Evolutionary conservation across 2,113 vertebrate species (phyloP), one percentile per base, ranked within the genome.

Genomic region (Cebidichthys violaceus): DNA sequence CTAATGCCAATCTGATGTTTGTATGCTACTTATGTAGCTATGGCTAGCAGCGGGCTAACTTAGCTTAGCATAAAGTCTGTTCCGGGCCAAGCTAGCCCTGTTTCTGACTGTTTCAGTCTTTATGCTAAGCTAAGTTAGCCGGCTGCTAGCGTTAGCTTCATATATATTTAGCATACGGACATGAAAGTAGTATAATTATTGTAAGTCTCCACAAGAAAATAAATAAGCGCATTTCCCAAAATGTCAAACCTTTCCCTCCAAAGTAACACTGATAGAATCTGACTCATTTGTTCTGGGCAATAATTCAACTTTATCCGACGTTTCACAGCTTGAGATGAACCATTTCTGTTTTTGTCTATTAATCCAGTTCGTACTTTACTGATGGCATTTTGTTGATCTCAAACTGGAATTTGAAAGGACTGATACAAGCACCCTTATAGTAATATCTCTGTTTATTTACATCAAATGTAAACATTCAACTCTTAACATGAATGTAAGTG

Each of bases 391-490:
- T 13, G 7, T 50, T n/a, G 24, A 62, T 27, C n/a, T 57, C 4
- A 57, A 57, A 57, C 5, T 47, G 10, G 0, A 7, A 39, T 22
- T 54, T 61, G 2, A 31, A 74, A 66, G 7, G 7, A 78, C 1
- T 4, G 9, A 75, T 8, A 1, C 70, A n/a, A 62, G 37, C 57
- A 41, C 0, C 1, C 4, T 79, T 67, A 20, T 89, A 90, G 35
- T 76, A 90, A 92, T 64, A 87, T 70, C 83, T 79, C 70, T 0
- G 9, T 94, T 93, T 94, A 93, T 92, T 95, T 92, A 90, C 88
- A 92, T 92, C 82, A 91, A 76, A 91, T 93, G 90, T 93, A 94
- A 94, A 95, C 93, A 94, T 93, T 94, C 89, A 91, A 92, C 89
- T 95, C 89, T 90, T 80, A 59, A 88, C 88, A 90, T 92, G 86